Base-by-base conservation (phyloP, 2,888 invertebrate genomes). In the Epinotia demarniana region DNA sequence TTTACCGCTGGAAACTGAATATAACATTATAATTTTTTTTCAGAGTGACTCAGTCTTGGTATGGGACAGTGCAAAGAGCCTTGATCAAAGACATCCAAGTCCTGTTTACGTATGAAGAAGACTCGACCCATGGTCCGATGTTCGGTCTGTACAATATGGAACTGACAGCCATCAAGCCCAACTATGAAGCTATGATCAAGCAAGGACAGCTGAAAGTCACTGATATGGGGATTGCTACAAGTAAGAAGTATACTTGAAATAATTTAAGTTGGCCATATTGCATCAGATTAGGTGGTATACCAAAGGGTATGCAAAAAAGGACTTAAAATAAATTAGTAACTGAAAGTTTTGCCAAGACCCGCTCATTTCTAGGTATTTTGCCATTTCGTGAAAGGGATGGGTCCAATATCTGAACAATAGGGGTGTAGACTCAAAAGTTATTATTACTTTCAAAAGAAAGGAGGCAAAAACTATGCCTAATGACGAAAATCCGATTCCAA, bases 181-280 rank as follows among this genome's bases (percentile, higher is more conserved):
- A 98, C 88, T 98, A 98, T 86, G 98, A 98, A 83, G 97, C 97
- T 2, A 97, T 98, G 97, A 97, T 97, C 78, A 97, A 96, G 89
- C 96, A 97, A 76, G 98, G 98, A 0, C 96, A 96, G 79, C 90
- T 98, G 12, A 96, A 97, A 88, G 95, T 97, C 72, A 97, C 97
- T 0, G 98, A 98, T 85, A 97, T 97, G 95, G 97, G 98, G 4
- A 95, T 97, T 76, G 97, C 97, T 82, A 97, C 97, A 86, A 95
- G 97, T 96, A 91, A 93, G 92, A 91, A 93, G 92, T 91, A 33
- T 27, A 27, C 23, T 27, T 23, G 1, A 23, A 23, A 23, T 23
- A 3, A 27, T 27, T 27, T 27, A 3, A 27, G 23, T 27, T 27
- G 23, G 23, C 23, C 3, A 3, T 3, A 27, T 27, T 27, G 23